Evolutionary conservation across 2,113 vertebrate genomes (phyloP).

Genomic region (Oncorhynchus keta): DNA sequence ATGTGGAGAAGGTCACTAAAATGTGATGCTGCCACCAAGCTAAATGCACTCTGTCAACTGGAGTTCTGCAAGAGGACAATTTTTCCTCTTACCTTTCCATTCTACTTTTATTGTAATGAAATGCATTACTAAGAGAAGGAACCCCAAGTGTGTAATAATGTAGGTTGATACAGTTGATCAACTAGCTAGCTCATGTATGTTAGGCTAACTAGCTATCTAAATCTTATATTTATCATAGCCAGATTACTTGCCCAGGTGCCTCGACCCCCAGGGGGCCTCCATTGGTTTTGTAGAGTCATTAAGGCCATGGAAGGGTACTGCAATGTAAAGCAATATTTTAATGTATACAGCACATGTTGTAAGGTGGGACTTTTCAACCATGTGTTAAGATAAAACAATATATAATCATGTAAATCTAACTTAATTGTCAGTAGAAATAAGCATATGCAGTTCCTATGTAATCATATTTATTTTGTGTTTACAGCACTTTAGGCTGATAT

Average conservation of each 20-base stretch:
- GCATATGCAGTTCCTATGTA: neutral
- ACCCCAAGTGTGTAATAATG: neutral
- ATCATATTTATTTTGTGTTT: neutral
- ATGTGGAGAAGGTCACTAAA: slow-evolving; percentile 53
- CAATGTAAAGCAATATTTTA: too few relatives aligned
- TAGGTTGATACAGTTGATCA: too few relatives aligned
- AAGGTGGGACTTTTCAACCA: neutral
- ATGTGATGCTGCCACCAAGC: slow-evolving; percentile 45
- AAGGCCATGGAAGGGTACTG: too few relatives aligned
- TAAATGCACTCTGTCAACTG: neutral
- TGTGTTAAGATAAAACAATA: neutral
- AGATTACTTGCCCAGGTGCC: too few relatives aligned
- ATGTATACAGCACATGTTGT: too few relatives aligned
- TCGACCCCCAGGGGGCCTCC: too few relatives aligned
- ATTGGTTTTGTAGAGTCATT: too few relatives aligned
- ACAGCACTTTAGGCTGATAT: neutral
- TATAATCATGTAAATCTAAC: neutral
- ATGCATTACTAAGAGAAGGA: neutral
- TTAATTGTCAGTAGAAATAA: neutral
- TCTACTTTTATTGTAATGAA: neutral
- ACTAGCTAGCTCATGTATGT: too few relatives aligned
- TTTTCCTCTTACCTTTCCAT: neutral
- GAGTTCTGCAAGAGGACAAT: neutral
- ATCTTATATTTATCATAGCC: too few relatives aligned
- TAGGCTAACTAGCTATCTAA: too few relatives aligned